Evolutionary conservation across 2,797 vertebrate species (phyloP).

Genomic region (Sebastes oblongus): DNA sequence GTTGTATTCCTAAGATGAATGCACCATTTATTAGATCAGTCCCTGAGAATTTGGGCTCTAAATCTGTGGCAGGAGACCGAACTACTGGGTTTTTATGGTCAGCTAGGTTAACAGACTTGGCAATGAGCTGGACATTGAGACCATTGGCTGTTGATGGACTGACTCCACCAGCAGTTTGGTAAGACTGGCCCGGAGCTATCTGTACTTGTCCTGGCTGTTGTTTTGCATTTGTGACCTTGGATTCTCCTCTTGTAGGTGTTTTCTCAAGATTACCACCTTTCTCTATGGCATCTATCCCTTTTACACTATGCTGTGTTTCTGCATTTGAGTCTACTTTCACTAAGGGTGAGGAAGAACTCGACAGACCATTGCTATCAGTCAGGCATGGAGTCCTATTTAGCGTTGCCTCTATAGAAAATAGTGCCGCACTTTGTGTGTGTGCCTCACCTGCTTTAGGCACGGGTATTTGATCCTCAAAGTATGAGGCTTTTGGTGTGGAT

Average conservation of each 20-base stretch:
- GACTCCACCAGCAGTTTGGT: conserved; percentile 2
- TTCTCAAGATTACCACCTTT: conserved; percentile 22
- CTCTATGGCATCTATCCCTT: conserved; percentile 1
- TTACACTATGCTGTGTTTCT: conserved; percentile 24
- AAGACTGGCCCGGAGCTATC: neutral
- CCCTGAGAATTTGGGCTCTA: conserved; percentile 11
- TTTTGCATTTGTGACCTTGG: conserved; percentile 9
- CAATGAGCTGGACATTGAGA: neutral
- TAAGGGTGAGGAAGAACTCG: conserved; percentile 36
- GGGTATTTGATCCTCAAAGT: conserved; percentile 68
- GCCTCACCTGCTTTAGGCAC: conserved; percentile 74
- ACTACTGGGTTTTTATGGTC: neutral
- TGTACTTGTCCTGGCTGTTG: conserved; percentile 18
- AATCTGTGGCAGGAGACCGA: neutral
- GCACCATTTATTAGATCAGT: neutral
- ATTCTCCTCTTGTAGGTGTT: neutral
- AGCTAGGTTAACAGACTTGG: neutral
- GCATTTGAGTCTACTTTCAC: conserved; percentile 34
- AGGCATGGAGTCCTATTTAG: conserved; percentile 33
- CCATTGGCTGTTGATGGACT: conserved; percentile 7
- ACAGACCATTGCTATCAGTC: conserved; percentile 42
- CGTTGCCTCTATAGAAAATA: conserved; percentile 42
- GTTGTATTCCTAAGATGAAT: neutral
- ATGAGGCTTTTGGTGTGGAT: conserved; percentile 67
- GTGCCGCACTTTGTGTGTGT: conserved; percentile 56